Evolutionary conservation across 2,888 invertebrate species (phyloP), one percentile per base, ranked within the genome.

Genomic region (Epirrhoe tristata): DNA sequence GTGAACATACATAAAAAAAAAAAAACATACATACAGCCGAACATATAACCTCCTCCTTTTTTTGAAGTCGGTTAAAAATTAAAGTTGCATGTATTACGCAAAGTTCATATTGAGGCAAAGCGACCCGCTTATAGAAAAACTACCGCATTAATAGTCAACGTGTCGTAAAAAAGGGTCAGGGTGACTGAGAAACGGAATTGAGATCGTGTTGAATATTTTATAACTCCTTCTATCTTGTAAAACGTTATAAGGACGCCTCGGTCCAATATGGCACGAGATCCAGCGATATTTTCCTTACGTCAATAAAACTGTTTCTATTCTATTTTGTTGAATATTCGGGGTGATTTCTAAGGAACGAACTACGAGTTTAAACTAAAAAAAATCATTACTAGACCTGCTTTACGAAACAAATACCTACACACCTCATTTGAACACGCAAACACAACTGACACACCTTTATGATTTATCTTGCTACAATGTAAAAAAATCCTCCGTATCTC

Each of bases 171-270:
- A 86, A 83, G 77, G 82, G 77, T 74, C 68, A 66, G 76, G 74
- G 78, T 80, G 81, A 81, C 82, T 84, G 82, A 84, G 86, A 85
- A 88, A 86, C 82, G 75, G 81, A 84, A 85, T 85, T 81, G 83
- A 81, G 82, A 83, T 76, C 79, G 79, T 84, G 81, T 79, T 88
- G 87, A 89, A 86, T 90, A 85, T 90, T 88, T 88, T 88, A 89
- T 87, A 81, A 74, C 78, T 67, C 73, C 79, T 80, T 80, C 80
- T 84, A 82, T 87, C 83, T 83, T 82, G 83, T 83, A 81, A 82
- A 80, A 77, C 78, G 82, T 84, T 83, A 81, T 79, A 82, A 76
- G 75, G 80, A 78, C 78, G 80, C 80, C 76, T 81, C 46, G 24
- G 65, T n/a, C n/a, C n/a, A n/a, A n/a, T 73, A 46, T 24, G 48